Base-by-base conservation (phyloP, 2,888 invertebrate species). In the Amphipyra berbera region DNA sequence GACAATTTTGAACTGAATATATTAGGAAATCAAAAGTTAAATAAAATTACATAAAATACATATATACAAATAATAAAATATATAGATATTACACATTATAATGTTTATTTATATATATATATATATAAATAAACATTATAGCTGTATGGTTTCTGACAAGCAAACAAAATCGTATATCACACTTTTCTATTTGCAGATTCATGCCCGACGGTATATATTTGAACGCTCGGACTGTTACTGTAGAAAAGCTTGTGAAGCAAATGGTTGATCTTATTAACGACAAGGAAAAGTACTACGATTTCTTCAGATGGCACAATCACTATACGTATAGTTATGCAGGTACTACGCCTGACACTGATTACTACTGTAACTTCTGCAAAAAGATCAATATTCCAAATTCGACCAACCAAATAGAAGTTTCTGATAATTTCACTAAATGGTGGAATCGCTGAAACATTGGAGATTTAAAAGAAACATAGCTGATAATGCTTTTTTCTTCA, bases 301-400 rank as follows among this genome's bases (percentile, higher is more conserved):
- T 68, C 45, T 87, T 87, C 58, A 82, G 70, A 54, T 88, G 87
- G 87, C 79, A 68, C 52, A 85, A 83, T 42, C 78, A 87, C 57
- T 88, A 85, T 35, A 75, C 77, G 0, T 87, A 79, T 57, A 73
- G 82, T 37, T 12, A 57, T 14, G 46, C 59, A 27, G 49, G 68
- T 33, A 73, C 81, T 4, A 45, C 47, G 0, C 46, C 71, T 0
- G 78, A 81, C 8, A 79, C 72, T 0, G 78, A 82, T 47, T 52
- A 61, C 1, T 78, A 63, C 30, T 83, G 82, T 42, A 56, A 63
- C 13, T 64, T 83, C 10, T 83, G 83, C 33, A 49, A 52, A n/a
- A 70, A 38, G 14, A 45, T 70, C 35, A 67, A 68, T 48, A 38
- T 68, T 38, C 47, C 30, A 35, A n/a, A 47, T 30, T 45, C 35